phyloP scores from a whole-genome alignment of 1,140 invertebrate genomes.

The Acarapis woodi region DNA sequence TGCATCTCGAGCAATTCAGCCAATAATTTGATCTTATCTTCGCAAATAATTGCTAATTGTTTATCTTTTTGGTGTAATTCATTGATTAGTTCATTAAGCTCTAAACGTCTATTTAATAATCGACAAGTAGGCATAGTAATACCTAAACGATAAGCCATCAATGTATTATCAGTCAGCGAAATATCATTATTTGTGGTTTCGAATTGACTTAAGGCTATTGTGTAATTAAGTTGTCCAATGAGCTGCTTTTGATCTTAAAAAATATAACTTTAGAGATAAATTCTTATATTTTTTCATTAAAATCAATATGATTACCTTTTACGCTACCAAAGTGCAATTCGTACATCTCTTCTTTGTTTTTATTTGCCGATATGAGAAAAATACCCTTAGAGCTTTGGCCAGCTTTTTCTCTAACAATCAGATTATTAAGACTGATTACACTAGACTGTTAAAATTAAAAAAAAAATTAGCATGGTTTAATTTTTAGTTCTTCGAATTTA shows the following conservation, averaged over 20 bases:
- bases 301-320: no score
- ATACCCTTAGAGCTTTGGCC: conserved; percentile 57
- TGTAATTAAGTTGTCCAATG: no score
- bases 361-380: conserved; percentile 51
- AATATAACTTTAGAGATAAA: no score
- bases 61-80: conserved; percentile 51
- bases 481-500: background rate
- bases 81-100: conserved; percentile 18
- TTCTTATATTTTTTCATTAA: no score
- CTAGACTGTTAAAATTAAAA: conserved; percentile 31
- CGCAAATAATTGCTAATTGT: conserved; percentile 47
- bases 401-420: conserved; percentile 68
- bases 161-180: no score
- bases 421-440: conserved; percentile 59
- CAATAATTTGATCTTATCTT: conserved; percentile 60
- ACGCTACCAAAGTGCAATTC: conserved; percentile 63
- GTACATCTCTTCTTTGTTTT: conserved; percentile 63
- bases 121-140: no score
- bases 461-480: conserved; percentile 17
- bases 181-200: no score
- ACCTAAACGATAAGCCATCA: no score
- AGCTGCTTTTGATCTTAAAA: no score
- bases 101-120: no score
- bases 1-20: conserved; percentile 24
- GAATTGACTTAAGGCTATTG: no score